Percentiles rank a stretch among this genome's conserved stretches.
These are phyloP conservation scores for Corynorhinus townsendii DNA, from an alignment of 2,113 vertebrate species.

Conservation along the genomic window DNA sequence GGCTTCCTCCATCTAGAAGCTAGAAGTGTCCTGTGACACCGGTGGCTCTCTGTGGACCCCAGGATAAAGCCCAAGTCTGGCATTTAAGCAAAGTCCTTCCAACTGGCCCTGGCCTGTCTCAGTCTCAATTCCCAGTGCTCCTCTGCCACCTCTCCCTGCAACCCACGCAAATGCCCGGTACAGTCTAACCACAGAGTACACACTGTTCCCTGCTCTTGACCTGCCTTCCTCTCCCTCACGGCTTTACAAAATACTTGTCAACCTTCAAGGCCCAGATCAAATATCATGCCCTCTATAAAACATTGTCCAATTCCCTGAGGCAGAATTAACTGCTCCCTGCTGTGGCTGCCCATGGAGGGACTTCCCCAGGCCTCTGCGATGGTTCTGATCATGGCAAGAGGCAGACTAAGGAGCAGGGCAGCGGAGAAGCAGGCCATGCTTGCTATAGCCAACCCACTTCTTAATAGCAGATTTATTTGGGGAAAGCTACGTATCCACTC, in stretches of 20 bases:
- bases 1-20: not conserved
- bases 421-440: accelerated
- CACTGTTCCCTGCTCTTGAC: not conserved
- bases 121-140: not conserved
- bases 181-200: not conserved
- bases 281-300: slow-evolving; percentile 22
- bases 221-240: not conserved
- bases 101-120: not conserved
- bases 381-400: not conserved
- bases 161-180: not conserved
- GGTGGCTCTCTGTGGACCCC: not conserved
- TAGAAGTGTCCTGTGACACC: not conserved
- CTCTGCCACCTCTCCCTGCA: not conserved
- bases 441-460: not conserved
- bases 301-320: not conserved
- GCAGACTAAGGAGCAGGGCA: not conserved
- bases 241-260: not conserved
- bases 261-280: slow-evolving; percentile 30
- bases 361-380: not conserved
- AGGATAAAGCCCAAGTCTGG: not conserved
- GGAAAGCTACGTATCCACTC: not conserved
- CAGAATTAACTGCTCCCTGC: slow-evolving; percentile 34
- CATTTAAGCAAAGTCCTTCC: not conserved
- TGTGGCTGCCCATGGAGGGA: not conserved
- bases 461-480: not conserved